Conservation (phyloP, 2,113 vertebrate genomes). For the Oenanthe melanoleuca region DNA sequence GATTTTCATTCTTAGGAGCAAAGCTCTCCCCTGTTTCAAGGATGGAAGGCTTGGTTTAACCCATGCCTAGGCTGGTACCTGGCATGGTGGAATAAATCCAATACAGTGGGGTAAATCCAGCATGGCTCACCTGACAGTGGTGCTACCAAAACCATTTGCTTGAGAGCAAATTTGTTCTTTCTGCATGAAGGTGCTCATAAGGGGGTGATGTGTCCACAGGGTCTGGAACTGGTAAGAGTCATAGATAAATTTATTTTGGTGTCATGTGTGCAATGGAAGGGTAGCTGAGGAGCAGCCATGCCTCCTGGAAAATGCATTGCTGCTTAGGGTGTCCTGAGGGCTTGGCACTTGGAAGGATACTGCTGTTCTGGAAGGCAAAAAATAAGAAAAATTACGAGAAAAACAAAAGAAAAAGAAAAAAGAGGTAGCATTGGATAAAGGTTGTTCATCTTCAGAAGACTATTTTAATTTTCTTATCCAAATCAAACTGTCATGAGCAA, state of each 20-base stretch:
- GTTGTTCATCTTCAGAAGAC: not conserved
- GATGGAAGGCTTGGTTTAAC: not conserved
- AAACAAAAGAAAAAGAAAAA: not conserved
- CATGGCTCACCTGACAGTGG: rapidly evolving
- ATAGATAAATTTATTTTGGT: not conserved
- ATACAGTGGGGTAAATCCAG: rapidly evolving
- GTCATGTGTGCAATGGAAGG: rapidly evolving
- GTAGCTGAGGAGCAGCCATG: not conserved
- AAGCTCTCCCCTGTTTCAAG: not conserved
- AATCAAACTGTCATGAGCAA: not conserved
- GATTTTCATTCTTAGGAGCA: not conserved
- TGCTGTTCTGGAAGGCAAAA: not conserved
- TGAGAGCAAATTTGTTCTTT: not conserved
- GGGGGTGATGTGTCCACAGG: not conserved
- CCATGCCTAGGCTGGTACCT: not conserved
- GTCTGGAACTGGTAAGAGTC: not conserved
- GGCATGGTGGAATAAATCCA: rapidly evolving
- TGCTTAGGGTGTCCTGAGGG: not conserved
- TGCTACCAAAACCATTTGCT: rapidly evolving
- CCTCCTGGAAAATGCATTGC: not conserved
- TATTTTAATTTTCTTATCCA: not conserved
- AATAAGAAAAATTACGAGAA: not conserved
- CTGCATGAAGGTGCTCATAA: not conserved
- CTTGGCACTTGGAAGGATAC: not conserved
- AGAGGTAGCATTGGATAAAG: not conserved